Base-by-base conservation (phyloP, 1,140 invertebrate genomes). In the Drosophila burlai region DNA sequence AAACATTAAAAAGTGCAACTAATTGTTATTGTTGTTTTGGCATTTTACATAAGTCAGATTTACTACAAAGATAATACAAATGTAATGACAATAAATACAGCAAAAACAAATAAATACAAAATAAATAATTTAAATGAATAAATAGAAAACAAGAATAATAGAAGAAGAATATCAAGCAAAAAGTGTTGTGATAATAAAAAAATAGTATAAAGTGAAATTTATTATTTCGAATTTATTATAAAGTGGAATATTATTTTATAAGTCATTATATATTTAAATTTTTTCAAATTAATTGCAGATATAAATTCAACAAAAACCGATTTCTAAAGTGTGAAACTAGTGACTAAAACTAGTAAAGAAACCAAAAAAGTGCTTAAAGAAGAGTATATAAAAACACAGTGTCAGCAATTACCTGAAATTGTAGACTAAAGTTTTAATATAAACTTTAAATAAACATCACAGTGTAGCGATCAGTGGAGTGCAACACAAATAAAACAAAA, bases 11-110 rank as follows among this genome's bases (percentile, higher is more conserved):
- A 72, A 71, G 81, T 71, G 81, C 71, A 83, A 76, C 75, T 62
- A 60, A 62, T 49, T 75, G 34, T 76, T 68, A 29, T 69, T 74
- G 45, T 55, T 68, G 18, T 71, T 64, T 42, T 65, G 60, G 58
- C 38, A 80, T 64, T 83, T 83, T 83, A 83, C 76, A 58, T 83
- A 83, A 83, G 69, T 47, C 45, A 31, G 54, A 65, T 60, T 68
- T 64, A 49, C 66, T 31, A 61, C 42, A 49, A 43, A 60, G n/a
- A 24, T 29, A 47, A 52, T 31, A n/a, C 16, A 60, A 45, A 38
- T n/a, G 11, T 15, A 40, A 24, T n/a, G 18, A 59, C 59, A 38
- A 13, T 40, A 55, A 40, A 3, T 26, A 2, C 8, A 21, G 3
- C 8, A 45, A 4, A 21, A 42, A 34, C n/a, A 6, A 31, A 31